Evolutionary conservation across 2,888 invertebrate species (phyloP), one percentile per base, ranked within the genome.

Genomic region (Andrena marginata): DNA sequence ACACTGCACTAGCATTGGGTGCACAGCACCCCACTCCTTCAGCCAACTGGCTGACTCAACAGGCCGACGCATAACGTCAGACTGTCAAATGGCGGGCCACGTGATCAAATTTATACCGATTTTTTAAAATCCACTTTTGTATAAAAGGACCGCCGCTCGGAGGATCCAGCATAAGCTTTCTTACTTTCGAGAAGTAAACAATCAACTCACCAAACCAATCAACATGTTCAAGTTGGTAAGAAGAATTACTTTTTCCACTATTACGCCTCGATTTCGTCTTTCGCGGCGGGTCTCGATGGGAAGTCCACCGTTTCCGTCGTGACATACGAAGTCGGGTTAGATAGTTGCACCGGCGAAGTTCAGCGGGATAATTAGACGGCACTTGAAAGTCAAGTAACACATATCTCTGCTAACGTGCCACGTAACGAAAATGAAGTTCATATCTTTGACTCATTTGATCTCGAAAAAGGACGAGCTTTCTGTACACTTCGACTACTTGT

Each of bases 201-300:
- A 87, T 73, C 82, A 87, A 90, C 88, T 84, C 87, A 85, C 42
- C 88, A 90, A 89, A 86, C 72, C 87, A 89, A 86, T 92, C 93
- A 93, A 88, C 91, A 94, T 94, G 94, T 94, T 93, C 93, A 94
- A 94, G 92, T 89, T 94, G 94, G 94, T 94, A 92, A 94, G 94
- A 77, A 31, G n/a, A 64, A 84, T 51, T 70, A 67, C 62, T 56
- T 51, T 3, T 49, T 60, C 6, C 35, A 20, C 31, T 59, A 64
- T 35, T 42, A 16, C n/a, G 13, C 13, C 13, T 3, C 59, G 31
- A 23, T 60, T n/a, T 23, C 29, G 13, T 13, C 26, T 5, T 59
- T 20, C 4, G 67, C 5, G 42, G 42, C 29, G 8, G 56, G 23
- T 54, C 33, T 54, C 20, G 31, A 23, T 5, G n/a, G n/a, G 10